Percentiles rank a stretch among this genome's conserved stretches.
These are phyloP conservation scores for Clarias pachynema DNA, from an alignment of 2,797 vertebrate genomes.

Conservation along the genomic window DNA sequence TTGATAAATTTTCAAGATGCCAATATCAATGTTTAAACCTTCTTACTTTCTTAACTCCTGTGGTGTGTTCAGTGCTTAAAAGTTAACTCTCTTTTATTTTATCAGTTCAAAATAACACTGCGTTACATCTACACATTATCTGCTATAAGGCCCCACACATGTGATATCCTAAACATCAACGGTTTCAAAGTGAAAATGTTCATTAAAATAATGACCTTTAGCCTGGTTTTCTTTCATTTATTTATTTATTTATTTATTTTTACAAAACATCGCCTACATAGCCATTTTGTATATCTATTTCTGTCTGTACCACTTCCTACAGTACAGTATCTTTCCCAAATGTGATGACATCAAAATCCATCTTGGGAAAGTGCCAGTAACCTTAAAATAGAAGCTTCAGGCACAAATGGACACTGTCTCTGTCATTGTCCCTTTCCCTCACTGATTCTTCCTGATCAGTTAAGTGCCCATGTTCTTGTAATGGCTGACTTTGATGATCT, in stretches of 20 bases:
- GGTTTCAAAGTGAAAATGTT: background rate
- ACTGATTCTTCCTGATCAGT: constrained; percentile 30
- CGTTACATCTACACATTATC: background rate
- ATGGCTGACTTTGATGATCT: constrained; percentile 19
- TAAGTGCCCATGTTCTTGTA: constrained; percentile 18
- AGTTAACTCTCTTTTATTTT: background rate
- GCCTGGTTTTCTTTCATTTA: background rate
- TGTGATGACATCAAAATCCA: constrained; percentile 28
- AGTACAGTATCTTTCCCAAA: constrained; percentile 7
- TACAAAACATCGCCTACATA: constrained; percentile 19
- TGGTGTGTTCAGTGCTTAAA: background rate
- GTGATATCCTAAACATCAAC: background rate
- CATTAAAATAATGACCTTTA: constrained; percentile 7
- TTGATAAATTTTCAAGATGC: constrained; percentile 10
- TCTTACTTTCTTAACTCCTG: background rate
- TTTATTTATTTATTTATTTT: no score
- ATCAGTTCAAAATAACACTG: background rate
- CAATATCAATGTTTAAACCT: constrained; percentile 19
- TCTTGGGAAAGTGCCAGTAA: constrained; percentile 29
- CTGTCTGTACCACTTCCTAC: background rate
- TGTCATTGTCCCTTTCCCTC: background rate
- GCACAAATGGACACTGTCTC: constrained; percentile 19
- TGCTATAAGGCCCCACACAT: background rate
- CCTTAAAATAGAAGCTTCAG: constrained; percentile 29
- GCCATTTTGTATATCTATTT: constrained; percentile 14